Conservation (phyloP, 2,113 vertebrate species). For the Atherinomorus stipes region DNA sequence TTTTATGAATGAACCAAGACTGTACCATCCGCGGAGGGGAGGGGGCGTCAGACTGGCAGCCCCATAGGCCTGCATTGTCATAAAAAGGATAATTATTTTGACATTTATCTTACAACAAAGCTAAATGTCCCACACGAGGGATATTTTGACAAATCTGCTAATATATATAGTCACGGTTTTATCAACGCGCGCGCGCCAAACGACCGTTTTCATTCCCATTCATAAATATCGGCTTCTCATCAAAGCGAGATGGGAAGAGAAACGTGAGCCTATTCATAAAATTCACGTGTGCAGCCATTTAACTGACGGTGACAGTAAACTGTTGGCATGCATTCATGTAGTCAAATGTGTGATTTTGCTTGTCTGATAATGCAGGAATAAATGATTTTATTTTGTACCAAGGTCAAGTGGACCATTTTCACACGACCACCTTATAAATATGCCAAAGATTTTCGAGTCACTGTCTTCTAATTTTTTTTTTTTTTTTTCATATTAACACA, state of each 20-base stretch:
- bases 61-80: constrained; percentile 35
- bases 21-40: constrained; percentile 79
- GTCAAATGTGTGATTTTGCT: neutral
- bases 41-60: constrained; percentile 47
- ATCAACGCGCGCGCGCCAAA: neutral
- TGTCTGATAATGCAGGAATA: neutral
- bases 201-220: constrained; percentile 5
- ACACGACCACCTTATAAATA: neutral
- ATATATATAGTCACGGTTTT: neutral
- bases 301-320: constrained; percentile 2
- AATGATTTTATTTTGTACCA: neutral
- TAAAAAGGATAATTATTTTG: constrained; percentile 9
- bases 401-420: constrained; percentile 17
- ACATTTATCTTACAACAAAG: neutral
- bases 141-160: neutral
- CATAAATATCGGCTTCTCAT: constrained; percentile 40
- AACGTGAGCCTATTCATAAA: constrained; percentile 60
- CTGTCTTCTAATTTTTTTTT: no score
- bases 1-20: constrained; percentile 88
- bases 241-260: constrained; percentile 39
- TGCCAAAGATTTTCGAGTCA: no score
- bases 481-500: neutral
- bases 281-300: constrained; percentile 34
- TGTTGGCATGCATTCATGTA: neutral
- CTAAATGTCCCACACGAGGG: neutral